These are phyloP conservation scores for Byasa hedistus DNA, from an alignment of 2,888 invertebrate genomes.

Conservation along the genomic window DNA sequence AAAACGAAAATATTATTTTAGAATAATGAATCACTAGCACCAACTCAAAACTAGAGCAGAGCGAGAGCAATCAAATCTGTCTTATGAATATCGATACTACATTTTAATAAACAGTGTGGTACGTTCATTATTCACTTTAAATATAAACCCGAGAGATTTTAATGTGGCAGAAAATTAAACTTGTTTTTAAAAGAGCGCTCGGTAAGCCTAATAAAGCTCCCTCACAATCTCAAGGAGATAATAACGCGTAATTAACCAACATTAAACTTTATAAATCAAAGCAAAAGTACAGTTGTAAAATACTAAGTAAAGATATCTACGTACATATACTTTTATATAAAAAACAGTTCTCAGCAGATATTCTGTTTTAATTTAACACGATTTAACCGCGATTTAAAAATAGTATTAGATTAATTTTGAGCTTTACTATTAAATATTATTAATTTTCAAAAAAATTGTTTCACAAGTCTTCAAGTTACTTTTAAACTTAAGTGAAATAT, in stretches of 20 bases:
- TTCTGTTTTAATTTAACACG: no score
- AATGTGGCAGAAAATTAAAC: slow-evolving; percentile 23
- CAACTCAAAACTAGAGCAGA: background rate
- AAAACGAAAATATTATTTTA: no score
- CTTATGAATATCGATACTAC: background rate
- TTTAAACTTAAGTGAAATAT: no score
- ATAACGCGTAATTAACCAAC: slow-evolving; percentile 8
- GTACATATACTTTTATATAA: no score
- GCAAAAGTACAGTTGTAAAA: no score
- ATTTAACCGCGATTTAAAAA: no score
- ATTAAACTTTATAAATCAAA: slow-evolving; percentile 6
- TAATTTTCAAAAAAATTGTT: no score
- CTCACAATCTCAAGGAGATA: slow-evolving; percentile 19
- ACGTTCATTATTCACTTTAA: slow-evolving; percentile 1
- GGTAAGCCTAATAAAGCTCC: slow-evolving; percentile 5
- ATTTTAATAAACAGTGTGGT: background rate
- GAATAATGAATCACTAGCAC: background rate
- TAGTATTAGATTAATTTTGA: no score
- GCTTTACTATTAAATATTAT: no score
- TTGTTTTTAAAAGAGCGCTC: slow-evolving; percentile 1
- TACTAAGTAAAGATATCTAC: no score
- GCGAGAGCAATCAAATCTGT: background rate
- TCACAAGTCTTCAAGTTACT: no score
- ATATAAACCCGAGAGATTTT: slow-evolving; percentile 11
- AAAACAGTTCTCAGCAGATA: no score